phyloP scores from a whole-genome alignment of 2,888 invertebrate species.

The Dicranocentrus wangi region DNA sequence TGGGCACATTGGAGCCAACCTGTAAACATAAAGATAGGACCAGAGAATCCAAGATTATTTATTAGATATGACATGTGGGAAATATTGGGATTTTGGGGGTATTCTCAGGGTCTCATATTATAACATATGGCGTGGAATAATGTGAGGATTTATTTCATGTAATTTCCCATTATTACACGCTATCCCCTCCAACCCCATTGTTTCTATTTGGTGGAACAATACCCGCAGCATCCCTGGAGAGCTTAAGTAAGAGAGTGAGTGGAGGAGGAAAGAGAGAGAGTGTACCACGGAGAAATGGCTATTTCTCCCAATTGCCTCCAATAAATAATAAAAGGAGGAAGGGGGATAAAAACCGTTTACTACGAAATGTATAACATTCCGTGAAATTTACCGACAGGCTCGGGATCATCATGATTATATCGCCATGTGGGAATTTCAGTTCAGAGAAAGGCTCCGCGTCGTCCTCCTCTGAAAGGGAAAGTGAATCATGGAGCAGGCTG shows the following conservation, averaged over 20 bases:
- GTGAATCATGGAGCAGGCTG: not conserved
- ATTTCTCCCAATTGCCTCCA: conserved; percentile 52
- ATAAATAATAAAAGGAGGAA: conserved; percentile 49
- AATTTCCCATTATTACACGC: conserved; percentile 43
- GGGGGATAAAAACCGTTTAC: not conserved
- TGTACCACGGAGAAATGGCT: not conserved
- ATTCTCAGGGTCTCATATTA: too few species aligned
- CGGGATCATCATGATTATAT: not conserved
- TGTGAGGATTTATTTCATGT: conserved; percentile 49
- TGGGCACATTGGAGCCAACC: conserved; percentile 83
- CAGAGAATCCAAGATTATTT: not conserved
- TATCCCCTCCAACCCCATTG: not conserved
- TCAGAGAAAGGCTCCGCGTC: too few species aligned
- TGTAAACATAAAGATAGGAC: conserved; percentile 2
- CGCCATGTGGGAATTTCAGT: too few species aligned
- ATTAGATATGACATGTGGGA: not conserved
- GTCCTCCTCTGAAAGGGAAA: too few species aligned
- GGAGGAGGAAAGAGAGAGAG: conserved; percentile 1
- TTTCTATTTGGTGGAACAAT: conserved; percentile 3
- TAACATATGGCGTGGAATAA: conserved; percentile 57
- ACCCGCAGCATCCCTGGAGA: not conserved
- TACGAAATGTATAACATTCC: too few species aligned
- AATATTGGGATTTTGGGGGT: conserved; percentile 13
- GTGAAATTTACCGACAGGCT: not conserved
- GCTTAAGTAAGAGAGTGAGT: conserved; percentile 10